Conservation (phyloP, 1,140 invertebrate genomes). For the Pachypsylla venusta region DNA sequence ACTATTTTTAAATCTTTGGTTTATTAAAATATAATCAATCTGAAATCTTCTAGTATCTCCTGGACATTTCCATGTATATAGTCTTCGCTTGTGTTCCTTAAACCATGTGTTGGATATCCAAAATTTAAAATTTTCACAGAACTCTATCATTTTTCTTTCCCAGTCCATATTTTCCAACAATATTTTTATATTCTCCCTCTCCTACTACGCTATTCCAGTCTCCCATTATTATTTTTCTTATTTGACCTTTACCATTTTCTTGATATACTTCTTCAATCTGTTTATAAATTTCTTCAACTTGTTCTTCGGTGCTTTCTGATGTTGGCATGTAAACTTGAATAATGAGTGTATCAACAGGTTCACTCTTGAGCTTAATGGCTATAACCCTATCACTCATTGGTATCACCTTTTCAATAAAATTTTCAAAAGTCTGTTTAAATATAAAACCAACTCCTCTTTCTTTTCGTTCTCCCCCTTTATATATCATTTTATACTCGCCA, state of each 20-base stretch:
- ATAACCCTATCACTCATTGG: not conserved
- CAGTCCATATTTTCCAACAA: conserved; percentile 11
- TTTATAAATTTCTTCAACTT: conserved; percentile 14
- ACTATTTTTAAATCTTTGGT: conserved; percentile 14
- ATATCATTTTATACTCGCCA: not conserved
- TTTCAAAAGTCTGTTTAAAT: not conserved
- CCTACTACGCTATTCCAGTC: conserved; percentile 16
- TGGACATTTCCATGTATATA: conserved; percentile 10
- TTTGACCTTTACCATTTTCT: not conserved
- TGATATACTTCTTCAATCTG: conserved; percentile 5
- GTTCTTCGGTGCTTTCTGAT: not conserved
- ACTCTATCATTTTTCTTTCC: conserved; percentile 15
- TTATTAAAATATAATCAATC: conserved; percentile 12
- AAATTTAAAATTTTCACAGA: conserved; percentile 11
- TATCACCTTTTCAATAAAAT: not conserved
- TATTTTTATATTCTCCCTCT: not conserved
- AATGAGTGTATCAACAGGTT: not conserved
- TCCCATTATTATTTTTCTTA: conserved; percentile 13
- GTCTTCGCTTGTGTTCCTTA: not conserved
- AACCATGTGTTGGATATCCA: conserved; percentile 9
- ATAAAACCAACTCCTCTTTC: not conserved
- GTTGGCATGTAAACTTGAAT: conserved; percentile 17
- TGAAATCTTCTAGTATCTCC: conserved; percentile 10
- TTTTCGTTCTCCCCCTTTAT: not conserved
- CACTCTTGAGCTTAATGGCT: not conserved